A percentile compares a stretch with the other conserved stretches of the same genome.
phyloP scores from a whole-genome alignment of 2,888 invertebrate genomes.

The Drosophila macrothrix region DNA sequence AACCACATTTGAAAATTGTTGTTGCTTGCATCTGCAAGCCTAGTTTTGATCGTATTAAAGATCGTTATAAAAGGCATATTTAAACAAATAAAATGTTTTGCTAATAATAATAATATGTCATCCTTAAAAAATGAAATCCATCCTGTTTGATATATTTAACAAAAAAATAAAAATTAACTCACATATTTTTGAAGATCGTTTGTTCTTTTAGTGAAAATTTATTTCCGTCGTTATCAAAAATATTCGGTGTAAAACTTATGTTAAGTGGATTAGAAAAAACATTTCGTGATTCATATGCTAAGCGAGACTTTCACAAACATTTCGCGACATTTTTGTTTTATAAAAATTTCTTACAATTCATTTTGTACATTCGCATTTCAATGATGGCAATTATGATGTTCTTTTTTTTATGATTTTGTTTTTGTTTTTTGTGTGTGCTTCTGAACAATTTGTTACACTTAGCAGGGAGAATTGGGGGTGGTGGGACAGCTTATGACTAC shows the following conservation, averaged over 20 bases:
- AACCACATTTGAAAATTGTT: not conserved
- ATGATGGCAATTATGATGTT: constrained; percentile 66
- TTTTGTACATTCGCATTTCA: constrained; percentile 71
- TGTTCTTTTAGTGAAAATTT: constrained; percentile 36
- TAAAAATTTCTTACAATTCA: constrained; percentile 40
- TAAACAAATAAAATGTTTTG: not conserved
- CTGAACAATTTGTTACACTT: constrained; percentile 58
- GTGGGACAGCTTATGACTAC: constrained; percentile 54
- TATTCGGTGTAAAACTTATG: constrained; percentile 63
- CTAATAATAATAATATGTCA: not conserved
- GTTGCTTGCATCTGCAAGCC: not conserved
- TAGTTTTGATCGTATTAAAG: constrained; percentile 25
- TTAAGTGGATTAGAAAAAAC: constrained; percentile 65
- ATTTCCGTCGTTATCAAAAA: constrained; percentile 52
- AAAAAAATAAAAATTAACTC: not conserved
- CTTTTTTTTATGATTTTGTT: constrained; percentile 32
- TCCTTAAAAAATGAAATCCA: not conserved
- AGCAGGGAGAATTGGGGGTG: constrained; percentile 36
- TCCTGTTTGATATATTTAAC: not conserved
- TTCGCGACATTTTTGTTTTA: not conserved
- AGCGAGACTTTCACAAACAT: constrained; percentile 30
- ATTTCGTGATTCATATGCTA: constrained; percentile 46
- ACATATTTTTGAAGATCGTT: not conserved
- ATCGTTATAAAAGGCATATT: constrained; percentile 1
- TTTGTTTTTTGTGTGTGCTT: constrained; percentile 28